Evolutionary conservation across 2,888 invertebrate genomes (phyloP), one percentile per base, ranked within the genome.

Genomic region (Drosophila ezoana): DNA sequence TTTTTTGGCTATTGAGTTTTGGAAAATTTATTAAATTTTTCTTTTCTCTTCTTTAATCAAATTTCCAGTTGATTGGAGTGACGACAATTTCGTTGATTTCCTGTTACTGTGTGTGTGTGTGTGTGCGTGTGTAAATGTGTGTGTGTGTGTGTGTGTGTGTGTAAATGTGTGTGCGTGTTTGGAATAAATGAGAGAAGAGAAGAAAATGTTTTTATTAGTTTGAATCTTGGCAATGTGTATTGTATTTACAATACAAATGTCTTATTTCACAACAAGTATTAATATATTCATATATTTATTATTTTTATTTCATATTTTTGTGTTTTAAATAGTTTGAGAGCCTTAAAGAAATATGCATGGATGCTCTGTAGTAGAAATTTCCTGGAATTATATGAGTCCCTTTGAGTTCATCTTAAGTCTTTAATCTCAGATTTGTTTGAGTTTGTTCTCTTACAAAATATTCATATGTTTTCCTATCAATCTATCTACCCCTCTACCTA

Each of bases 61-160:
- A 86, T 86, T 90, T 90, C 89, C 86, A 81, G 79, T 89, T 83
- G 89, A 89, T 76, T 90, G 87, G 85, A 89, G 81, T 79, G 74
- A 79, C 87, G 85, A 81, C 71, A 81, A 81, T 87, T 86, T 81
- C 70, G 73, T 78, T 72, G 89, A 84, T 76, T 89, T 89, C 80
- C 87, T 57, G 66, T 75, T 82, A 72, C 68, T 64, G 61, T 73
- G 52, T 40, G 16, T 28, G 20, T 44, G 14, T 40, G n/a, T n/a
- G n/a, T n/a, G n/a, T n/a, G n/a, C n/a, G 16, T n/a, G 23, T 60
- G 13, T 48, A 6, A 28, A 10, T 41, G 9, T 58, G 45, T 45
- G 52, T n/a, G 52, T 9, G 40, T 52, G 14, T 37, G n/a, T n/a
- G n/a, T n/a, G 13, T n/a, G 14, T 40, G 16, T n/a, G 23, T 60